Evolutionary conservation across 2,113 vertebrate genomes (phyloP), one percentile per base, ranked within the genome.

Genomic region (Malaclemys terrapin): DNA sequence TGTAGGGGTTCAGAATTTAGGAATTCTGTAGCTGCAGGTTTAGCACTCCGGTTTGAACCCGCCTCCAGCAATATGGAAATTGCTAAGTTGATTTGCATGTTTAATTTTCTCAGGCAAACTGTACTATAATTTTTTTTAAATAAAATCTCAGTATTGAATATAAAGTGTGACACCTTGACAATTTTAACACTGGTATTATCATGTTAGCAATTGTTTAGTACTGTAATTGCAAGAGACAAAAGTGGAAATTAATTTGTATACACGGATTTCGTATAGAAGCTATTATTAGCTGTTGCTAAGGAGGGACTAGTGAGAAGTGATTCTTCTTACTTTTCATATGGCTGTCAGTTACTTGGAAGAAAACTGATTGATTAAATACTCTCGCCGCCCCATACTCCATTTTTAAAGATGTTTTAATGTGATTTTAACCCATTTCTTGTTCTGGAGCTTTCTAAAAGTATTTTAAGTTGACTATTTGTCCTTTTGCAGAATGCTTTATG

Each of bases 101-200:
- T 76, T 27, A n/a, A n/a, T 38, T 76, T 38, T 75, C 72, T 45
- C 45, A 42, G 80, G 49, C 35, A 76, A n/a, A 35, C 38, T 25
- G 56, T 35, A n/a, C 3, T 25, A 0, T 20, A 24, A 75, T 75
- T 22, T 75, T 42, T 81, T 82, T n/a, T 50, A 89, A 92, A 45
- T 72, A 31, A 85, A 80, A 17, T 72, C 0, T 50, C 35, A 93
- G 5, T 56, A 22, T 65, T 0, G 0, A 5, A 1, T 52, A 31
- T 24, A 12, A n/a, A 8, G 0, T 27, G 4, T 5, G 42, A 11
- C 1, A 45, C 3, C 72, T 45, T 76, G 72, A 76, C 42, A 76
- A 42, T 45, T 76, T 76, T 76, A 76, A 76, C 42, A 76, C 72
- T 14, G 22, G 24, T 76, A 47, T 75, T 45, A 42, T 27, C 42